A percentile compares a stretch with the other conserved stretches of the same genome.
Conservation (phyloP, 1,140 invertebrate genomes). For the Tetramorium alpestre region DNA sequence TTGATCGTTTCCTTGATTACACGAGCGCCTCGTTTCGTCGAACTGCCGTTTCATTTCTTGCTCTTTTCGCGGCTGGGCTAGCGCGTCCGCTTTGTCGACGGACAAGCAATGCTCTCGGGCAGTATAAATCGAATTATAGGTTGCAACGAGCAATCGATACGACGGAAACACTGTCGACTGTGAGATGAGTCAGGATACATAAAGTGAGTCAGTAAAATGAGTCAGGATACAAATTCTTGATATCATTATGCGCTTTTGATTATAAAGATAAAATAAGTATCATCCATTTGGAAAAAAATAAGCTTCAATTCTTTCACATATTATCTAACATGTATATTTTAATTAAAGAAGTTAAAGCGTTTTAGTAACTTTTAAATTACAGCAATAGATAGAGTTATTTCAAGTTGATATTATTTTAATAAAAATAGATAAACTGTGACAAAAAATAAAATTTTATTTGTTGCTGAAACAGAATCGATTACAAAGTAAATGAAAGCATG, state of each 20-base stretch:
- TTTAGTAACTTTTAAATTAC: neutral
- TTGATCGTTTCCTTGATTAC: slow-evolving; percentile 72
- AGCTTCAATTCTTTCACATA: neutral
- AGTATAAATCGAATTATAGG: slow-evolving; percentile 40
- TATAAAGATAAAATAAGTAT: neutral
- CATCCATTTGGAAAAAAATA: neutral
- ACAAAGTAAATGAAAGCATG: neutral
- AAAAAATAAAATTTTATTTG: neutral
- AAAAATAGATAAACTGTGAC: neutral
- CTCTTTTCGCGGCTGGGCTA: slow-evolving; percentile 3
- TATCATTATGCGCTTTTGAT: neutral
- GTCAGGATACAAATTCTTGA: neutral
- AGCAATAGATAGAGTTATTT: neutral
- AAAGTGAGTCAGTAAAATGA: too few relatives aligned
- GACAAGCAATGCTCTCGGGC: neutral
- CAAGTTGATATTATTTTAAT: neutral
- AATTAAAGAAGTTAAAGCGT: neutral
- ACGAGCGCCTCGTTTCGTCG: slow-evolving; percentile 28
- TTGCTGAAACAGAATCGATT: neutral
- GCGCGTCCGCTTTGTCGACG: slow-evolving; percentile 21
- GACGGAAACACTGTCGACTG: neutral
- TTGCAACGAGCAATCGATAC: slow-evolving; percentile 38
- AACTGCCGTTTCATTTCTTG: slow-evolving; percentile 33
- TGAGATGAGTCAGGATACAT: neutral
- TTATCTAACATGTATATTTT: neutral